Evolutionary conservation across 2,797 vertebrate species (phyloP).

Genomic region (Coregonus suidteri): DNA sequence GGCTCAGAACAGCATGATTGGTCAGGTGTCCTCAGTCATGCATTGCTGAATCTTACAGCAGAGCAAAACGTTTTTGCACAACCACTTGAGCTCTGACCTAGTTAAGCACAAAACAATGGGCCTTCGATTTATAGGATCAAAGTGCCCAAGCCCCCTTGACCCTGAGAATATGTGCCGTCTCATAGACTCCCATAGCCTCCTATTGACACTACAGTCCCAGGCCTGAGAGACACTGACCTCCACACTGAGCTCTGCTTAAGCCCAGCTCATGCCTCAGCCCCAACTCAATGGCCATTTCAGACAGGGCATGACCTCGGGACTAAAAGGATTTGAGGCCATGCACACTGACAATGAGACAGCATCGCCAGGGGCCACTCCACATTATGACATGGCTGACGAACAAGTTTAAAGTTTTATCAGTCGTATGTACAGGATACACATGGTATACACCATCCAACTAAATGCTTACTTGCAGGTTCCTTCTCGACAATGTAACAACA

Average conservation of each 20-base stretch:
- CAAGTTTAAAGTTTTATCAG: neutral
- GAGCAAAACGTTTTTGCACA: neutral
- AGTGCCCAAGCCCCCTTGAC: neutral
- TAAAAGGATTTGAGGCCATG: neutral
- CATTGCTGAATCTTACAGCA: neutral
- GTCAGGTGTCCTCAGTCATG: neutral
- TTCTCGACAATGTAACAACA: no score
- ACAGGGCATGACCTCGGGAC: neutral
- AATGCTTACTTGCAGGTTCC: no score
- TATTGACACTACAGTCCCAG: neutral
- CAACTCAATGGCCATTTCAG: conserved; percentile 6
- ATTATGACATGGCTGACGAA: neutral
- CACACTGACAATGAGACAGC: neutral
- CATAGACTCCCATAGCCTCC: neutral
- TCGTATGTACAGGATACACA: no score
- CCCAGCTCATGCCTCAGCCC: neutral
- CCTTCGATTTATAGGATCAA: neutral
- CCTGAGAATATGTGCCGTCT: neutral
- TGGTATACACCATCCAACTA: no score
- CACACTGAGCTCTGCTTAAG: neutral
- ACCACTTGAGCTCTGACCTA: neutral
- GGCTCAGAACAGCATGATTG: neutral
- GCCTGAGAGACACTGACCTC: neutral
- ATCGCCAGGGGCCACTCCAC: neutral
- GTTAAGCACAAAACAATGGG: neutral